A percentile compares a stretch with the other conserved stretches of the same genome.
Conservation (phyloP, 2,797 vertebrate species). For the Epinephelus coioides region DNA sequence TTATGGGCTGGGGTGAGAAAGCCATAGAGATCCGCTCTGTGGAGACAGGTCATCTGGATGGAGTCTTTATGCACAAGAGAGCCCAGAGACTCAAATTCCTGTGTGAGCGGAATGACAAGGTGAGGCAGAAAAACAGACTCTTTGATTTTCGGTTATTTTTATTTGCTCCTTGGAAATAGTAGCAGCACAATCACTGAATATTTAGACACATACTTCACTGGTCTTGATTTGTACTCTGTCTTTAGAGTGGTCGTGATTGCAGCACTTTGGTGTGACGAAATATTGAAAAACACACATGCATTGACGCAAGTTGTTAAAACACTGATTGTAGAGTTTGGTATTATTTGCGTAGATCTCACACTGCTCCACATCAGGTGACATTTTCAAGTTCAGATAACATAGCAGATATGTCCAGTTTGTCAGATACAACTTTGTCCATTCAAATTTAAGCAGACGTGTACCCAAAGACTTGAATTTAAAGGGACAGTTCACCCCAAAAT, state of each 20-base stretch:
- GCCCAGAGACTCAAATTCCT: constrained; percentile 95
- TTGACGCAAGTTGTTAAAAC: neutral
- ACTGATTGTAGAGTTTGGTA: neutral
- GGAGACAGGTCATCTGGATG: constrained; percentile 94
- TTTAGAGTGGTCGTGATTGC: neutral
- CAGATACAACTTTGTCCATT: neutral
- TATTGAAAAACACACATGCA: neutral
- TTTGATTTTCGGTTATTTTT: neutral
- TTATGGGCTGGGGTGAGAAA: constrained; percentile 97
- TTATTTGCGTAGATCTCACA: too few relatives aligned
- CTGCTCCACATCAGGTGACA: too few relatives aligned
- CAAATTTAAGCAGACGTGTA: neutral
- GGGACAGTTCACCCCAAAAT: neutral
- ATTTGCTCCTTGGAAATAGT: neutral
- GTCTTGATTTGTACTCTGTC: too few relatives aligned
- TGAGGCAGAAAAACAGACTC: constrained; percentile 53
- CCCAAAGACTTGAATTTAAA: neutral
- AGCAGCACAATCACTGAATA: neutral
- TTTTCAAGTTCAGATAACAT: neutral
- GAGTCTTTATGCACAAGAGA: constrained; percentile 96
- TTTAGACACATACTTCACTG: neutral
- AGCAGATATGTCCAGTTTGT: neutral
- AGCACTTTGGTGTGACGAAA: neutral
- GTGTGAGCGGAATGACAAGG: constrained; percentile 96
- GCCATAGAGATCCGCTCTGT: constrained; percentile 96